These are phyloP conservation scores for Oceanites oceanicus DNA, from an alignment of 2,113 vertebrate genomes.

Conservation along the genomic window DNA sequence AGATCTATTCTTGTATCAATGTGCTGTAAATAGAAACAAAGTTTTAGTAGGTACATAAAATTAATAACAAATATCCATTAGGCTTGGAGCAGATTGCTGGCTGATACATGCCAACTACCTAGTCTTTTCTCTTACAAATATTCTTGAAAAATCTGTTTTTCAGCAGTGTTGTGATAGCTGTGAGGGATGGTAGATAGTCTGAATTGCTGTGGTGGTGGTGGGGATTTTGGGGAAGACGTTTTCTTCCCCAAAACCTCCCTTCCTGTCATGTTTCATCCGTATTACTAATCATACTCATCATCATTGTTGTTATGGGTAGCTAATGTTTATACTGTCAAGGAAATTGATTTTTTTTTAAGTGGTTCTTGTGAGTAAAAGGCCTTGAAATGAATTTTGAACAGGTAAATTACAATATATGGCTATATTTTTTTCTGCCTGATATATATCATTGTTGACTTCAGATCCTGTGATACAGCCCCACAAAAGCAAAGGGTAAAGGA, in stretches of 20 bases:
- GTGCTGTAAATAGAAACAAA: neutral
- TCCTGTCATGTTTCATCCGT: neutral
- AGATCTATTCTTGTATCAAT: neutral
- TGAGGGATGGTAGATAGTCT: neutral
- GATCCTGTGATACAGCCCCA: neutral
- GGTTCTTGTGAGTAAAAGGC: neutral
- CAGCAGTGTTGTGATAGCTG: neutral
- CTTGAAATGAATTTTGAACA: neutral
- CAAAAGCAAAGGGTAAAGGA: neutral
- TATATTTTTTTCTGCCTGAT: neutral
- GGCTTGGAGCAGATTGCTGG: neutral
- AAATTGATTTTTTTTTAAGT: neutral
- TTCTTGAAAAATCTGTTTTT: neutral
- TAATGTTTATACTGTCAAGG: neutral
- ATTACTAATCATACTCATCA: neutral
- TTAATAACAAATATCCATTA: neutral
- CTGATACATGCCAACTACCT: neutral
- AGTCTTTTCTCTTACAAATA: neutral
- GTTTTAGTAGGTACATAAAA: neutral
- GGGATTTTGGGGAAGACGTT: neutral
- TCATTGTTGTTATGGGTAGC: neutral
- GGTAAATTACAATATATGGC: neutral
- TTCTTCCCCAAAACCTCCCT: too few relatives aligned
- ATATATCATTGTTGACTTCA: neutral
- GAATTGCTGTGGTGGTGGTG: neutral